Evolutionary conservation across 2,797 vertebrate genomes (phyloP), one percentile per base, ranked within the genome.

Genomic region (Glossophaga mutica): DNA sequence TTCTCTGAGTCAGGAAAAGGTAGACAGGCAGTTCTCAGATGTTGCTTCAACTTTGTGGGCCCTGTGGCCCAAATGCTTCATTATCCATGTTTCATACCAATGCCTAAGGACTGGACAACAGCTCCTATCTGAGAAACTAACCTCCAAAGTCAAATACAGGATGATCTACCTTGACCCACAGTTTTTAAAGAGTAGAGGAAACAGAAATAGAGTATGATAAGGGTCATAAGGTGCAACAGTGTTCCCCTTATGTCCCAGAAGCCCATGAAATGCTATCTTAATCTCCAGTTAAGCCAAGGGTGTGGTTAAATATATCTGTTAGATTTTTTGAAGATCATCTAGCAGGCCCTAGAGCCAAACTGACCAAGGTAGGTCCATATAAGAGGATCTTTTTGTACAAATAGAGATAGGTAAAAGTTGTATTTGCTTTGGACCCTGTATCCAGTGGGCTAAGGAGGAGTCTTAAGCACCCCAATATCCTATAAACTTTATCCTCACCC

Each of bases 91-190:
- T 90, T 70, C 34, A 90, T 65, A 32, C 24, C 50, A 44, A 97
- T 91, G 96, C 97, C 91, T 90, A 98, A 34, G 92, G 83, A 81
- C 84, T 96, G 8, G 94, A 74, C 62, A 97, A 97, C 68, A 97
- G 94, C 37, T 98, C 95, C 55, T 98, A 98, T 44, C 93, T 98
- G 55, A 97, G 92, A 96, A 96, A 97, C 32, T 93, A 94, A 46
- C 96, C 65, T 0, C 96, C 91, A 0, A 32, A 46, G 0, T 93
- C 88, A 5, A 96, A 48, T 0, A 96, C 78, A 97, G n/a, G 34
- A 70, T 46, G 42, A 12, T 57, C 39, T 29, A 65, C 26, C 32
- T 24, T 93, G 44, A 52, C 59, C 81, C 21, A 76, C 16, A 96
- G 57, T 87, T 93, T 67, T 39, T 39, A 71, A 93, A 92, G 39